These are phyloP conservation scores for Siniperca chuatsi DNA, from an alignment of 2,113 vertebrate genomes.

Conservation along the genomic window DNA sequence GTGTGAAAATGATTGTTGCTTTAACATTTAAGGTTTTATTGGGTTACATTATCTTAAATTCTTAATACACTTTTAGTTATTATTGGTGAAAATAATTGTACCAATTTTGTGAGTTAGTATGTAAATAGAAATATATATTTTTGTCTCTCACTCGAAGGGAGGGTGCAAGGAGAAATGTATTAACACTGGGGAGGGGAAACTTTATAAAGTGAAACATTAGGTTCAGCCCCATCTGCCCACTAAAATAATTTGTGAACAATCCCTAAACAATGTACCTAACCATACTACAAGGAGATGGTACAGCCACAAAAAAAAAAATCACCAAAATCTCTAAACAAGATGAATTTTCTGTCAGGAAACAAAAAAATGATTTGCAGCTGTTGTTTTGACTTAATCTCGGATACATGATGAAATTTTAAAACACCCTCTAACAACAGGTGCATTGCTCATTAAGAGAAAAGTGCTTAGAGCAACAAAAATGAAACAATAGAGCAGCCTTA, in stretches of 20 bases:
- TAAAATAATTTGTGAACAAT: background rate
- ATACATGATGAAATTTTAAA: slow-evolving; percentile 12
- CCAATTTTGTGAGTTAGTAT: too few relatives aligned
- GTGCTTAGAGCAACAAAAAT: slow-evolving; percentile 54
- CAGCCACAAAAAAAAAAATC: background rate
- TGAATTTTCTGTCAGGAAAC: background rate
- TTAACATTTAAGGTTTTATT: background rate
- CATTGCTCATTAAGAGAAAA: slow-evolving; percentile 53
- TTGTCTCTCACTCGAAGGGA: too few relatives aligned
- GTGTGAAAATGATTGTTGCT: too few relatives aligned
- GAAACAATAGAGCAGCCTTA: slow-evolving; percentile 70
- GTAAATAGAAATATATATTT: too few relatives aligned
- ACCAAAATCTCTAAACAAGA: background rate
- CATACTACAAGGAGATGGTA: background rate
- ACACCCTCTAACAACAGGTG: slow-evolving; percentile 50
- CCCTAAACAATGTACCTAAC: background rate
- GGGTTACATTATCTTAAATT: background rate
- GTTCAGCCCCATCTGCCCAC: background rate
- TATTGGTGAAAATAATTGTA: too few relatives aligned
- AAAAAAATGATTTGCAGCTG: background rate
- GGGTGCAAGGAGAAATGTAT: too few relatives aligned
- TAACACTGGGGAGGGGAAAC: too few relatives aligned
- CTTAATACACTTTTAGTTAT: too few relatives aligned
- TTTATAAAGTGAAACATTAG: too few relatives aligned
- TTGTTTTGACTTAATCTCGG: background rate